Percentiles rank a stretch among this genome's conserved stretches.
Conservation (phyloP, 2,797 vertebrate genomes). For the Tokudaia tokunoshimensis region DNA sequence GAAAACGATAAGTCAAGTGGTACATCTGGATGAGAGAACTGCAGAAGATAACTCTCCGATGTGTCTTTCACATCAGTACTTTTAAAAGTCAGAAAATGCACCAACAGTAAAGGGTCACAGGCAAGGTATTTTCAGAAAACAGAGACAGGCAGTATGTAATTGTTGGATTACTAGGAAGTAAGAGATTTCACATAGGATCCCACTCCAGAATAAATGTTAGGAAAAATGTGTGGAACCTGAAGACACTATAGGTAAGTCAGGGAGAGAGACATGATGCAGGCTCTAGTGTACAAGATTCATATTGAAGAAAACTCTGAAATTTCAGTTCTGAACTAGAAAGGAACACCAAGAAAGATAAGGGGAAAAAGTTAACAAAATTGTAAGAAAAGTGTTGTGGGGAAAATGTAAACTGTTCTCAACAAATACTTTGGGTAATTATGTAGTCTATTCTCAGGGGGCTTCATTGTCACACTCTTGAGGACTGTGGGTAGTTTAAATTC, state of each 20-base stretch:
- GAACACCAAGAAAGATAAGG: background rate
- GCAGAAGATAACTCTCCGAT: background rate
- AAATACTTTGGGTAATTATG: conserved; percentile 30
- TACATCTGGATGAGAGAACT: background rate
- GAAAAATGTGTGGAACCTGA: background rate
- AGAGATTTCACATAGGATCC: background rate
- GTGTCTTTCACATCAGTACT: background rate
- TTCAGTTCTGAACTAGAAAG: background rate
- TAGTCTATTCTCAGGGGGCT: background rate
- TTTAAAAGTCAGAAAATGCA: background rate
- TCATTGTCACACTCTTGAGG: background rate
- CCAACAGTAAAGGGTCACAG: background rate
- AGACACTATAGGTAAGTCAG: background rate
- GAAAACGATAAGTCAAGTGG: background rate
- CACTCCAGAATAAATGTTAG: background rate
- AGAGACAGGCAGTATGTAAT: background rate
- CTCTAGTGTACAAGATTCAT: background rate
- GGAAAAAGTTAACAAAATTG: background rate
- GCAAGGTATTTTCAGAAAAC: background rate
- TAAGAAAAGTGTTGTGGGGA: background rate
- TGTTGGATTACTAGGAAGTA: background rate
- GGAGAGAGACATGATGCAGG: background rate
- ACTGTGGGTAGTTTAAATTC: background rate
- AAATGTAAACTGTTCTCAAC: background rate
- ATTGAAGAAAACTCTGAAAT: background rate